These are phyloP conservation scores for Micromesistius poutassou DNA, from an alignment of 2,797 vertebrate species.

Conservation along the genomic window DNA sequence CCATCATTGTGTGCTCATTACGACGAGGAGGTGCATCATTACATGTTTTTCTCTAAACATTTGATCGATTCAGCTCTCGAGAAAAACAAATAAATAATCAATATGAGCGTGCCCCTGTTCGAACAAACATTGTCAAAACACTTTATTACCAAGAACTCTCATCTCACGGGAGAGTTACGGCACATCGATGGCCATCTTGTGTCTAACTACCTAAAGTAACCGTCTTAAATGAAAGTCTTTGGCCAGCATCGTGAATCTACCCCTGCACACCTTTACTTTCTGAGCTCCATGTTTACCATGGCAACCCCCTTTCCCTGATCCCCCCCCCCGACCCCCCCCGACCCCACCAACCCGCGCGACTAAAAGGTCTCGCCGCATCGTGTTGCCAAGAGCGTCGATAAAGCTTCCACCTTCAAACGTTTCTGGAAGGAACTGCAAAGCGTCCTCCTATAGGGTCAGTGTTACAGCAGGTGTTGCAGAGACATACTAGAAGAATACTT, in stretches of 20 bases:
- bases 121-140: neutral
- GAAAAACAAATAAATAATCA: neutral
- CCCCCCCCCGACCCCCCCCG: slow-evolving; percentile 39
- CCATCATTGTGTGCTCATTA: too few species aligned
- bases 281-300: slow-evolving; percentile 15
- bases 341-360: slow-evolving; percentile 40
- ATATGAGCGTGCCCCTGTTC: neutral
- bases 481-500: slow-evolving; percentile 82
- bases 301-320: slow-evolving; percentile 19
- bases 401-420: slow-evolving; percentile 84
- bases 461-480: slow-evolving; percentile 87
- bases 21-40: too few species aligned
- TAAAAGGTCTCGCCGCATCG: slow-evolving; percentile 34
- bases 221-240: neutral
- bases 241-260: slow-evolving; percentile 55
- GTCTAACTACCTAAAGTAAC: neutral
- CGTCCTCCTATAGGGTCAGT: slow-evolving; percentile 85
- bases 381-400: slow-evolving; percentile 71
- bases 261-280: slow-evolving; percentile 19
- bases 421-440: slow-evolving; percentile 73
- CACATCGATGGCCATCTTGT: neutral
- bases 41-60: too few species aligned
- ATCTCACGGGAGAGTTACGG: neutral
- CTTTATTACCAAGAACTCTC: neutral
- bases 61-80: slow-evolving; percentile 12